Conservation (phyloP, 1,140 invertebrate species). For the Brachionus sp. region DNA sequence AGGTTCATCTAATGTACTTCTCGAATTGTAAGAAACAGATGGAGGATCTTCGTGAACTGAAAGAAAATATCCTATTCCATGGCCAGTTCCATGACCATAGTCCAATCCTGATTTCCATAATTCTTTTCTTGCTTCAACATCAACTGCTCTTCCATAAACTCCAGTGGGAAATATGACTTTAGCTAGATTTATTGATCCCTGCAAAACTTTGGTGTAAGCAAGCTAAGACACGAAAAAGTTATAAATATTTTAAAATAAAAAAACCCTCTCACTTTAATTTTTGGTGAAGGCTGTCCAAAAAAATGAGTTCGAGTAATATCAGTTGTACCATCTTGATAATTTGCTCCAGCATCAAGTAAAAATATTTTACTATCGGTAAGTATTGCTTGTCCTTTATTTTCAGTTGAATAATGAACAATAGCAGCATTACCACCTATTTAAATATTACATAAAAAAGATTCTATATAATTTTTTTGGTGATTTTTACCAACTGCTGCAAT, state of each 20-base stretch:
- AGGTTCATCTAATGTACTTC: slow-evolving; percentile 47
- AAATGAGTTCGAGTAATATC: slow-evolving; percentile 89
- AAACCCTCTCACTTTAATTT: slow-evolving; percentile 72
- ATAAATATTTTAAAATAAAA: too few species aligned
- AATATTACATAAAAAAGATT: background rate
- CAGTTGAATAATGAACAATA: slow-evolving; percentile 76
- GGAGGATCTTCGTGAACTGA: slow-evolving; percentile 79
- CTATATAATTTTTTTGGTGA: background rate
- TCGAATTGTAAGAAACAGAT: background rate
- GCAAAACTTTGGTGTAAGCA: slow-evolving; percentile 81
- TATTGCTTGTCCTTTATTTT: slow-evolving; percentile 67
- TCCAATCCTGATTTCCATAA: slow-evolving; percentile 89
- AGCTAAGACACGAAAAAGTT: background rate
- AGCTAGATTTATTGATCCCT: slow-evolving; percentile 69
- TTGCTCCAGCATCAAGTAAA: slow-evolving; percentile 84
- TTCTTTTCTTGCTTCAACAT: slow-evolving; percentile 75
- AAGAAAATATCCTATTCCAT: slow-evolving; percentile 89
- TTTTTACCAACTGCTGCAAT: slow-evolving; percentile 73
- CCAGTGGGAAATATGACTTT: slow-evolving; percentile 67
- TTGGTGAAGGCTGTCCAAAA: slow-evolving; percentile 74
- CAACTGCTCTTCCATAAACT: slow-evolving; percentile 71
- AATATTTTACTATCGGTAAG: slow-evolving; percentile 68
- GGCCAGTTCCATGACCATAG: slow-evolving; percentile 89
- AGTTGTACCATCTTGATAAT: slow-evolving; percentile 71
- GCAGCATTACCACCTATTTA: slow-evolving; percentile 69